phyloP scores from a whole-genome alignment of 2,888 invertebrate genomes.

The Poecilobothrus nobilitatus region DNA sequence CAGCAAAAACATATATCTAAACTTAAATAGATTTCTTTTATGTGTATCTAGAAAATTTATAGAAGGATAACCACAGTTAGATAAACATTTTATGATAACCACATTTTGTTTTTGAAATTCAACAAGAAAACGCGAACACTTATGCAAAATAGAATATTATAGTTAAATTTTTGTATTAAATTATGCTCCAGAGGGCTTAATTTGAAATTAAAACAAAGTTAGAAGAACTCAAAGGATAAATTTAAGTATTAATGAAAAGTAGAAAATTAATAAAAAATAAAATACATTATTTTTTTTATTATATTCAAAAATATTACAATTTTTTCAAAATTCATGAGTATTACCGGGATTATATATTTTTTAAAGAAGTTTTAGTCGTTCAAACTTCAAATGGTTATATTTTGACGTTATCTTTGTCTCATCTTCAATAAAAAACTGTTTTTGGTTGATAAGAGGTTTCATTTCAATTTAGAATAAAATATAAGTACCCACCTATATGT shows the following conservation, averaged over 20 bases:
- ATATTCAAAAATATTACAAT: not conserved
- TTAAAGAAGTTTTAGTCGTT: not conserved
- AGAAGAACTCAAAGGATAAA: not conserved
- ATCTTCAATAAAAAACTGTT: no score
- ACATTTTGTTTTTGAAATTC: no score
- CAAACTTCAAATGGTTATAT: not conserved
- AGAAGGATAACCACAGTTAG: no score
- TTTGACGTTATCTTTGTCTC: not conserved
- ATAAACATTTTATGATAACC: no score
- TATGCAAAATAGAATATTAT: no score
- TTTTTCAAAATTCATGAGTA: not conserved
- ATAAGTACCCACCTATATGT: no score
- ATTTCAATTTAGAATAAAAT: no score
- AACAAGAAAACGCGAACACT: no score
- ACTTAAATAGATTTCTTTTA: no score
- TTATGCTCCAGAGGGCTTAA: not conserved
- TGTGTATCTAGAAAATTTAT: no score
- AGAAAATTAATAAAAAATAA: not conserved
- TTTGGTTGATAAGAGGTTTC: no score
- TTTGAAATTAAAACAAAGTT: not conserved
- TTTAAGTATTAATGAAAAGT: not conserved
- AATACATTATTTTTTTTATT: not conserved
- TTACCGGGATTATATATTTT: not conserved
- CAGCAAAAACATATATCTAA: no score
- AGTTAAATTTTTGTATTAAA: not conserved